Evolutionary conservation across 2,888 invertebrate species (phyloP).

Genomic region (Drosophila ezoana): DNA sequence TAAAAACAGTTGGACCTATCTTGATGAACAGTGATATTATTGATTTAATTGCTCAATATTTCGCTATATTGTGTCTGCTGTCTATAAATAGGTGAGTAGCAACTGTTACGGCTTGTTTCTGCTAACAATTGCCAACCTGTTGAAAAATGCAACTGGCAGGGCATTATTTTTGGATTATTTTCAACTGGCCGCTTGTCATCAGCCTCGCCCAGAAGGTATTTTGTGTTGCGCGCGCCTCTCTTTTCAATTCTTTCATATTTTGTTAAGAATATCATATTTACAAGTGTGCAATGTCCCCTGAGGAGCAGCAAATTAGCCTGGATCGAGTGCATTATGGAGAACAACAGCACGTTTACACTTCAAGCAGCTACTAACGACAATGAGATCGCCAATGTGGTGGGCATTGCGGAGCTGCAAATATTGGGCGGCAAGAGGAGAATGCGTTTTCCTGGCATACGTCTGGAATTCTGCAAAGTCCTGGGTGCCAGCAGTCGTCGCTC

Average conservation of each 20-base stretch:
- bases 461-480: background rate
- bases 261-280: background rate
- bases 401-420: background rate
- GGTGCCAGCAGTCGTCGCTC: background rate
- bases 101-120: no score
- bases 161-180: background rate
- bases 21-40: background rate
- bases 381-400: background rate
- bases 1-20: background rate
- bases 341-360: background rate
- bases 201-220: slow-evolving; percentile 1
- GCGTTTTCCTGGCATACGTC: background rate
- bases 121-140: background rate
- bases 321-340: background rate
- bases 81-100: no score
- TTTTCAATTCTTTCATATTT: background rate
- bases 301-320: background rate
- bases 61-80: no score
- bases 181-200: background rate
- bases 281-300: background rate
- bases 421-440: background rate
- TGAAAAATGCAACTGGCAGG: background rate
- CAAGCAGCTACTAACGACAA: background rate
- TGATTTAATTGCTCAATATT: no score
- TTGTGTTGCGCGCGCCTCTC: background rate